Base-by-base conservation (phyloP, 2,888 invertebrate species). In the Cenopis cana region DNA sequence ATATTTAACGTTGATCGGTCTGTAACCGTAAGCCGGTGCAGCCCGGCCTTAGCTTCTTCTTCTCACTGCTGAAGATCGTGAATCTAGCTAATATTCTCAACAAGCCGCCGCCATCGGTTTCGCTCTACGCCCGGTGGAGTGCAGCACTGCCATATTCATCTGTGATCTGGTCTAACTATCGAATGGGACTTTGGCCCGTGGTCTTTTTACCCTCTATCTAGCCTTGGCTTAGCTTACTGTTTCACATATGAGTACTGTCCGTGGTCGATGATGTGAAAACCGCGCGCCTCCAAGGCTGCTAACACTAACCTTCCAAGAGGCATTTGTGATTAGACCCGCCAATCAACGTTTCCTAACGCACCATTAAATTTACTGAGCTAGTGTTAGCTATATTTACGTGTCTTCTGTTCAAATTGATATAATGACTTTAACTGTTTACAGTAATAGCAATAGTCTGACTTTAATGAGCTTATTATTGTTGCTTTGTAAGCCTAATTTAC, bases 301-400 rank as follows among this genome's bases (percentile, higher is more conserved):
- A 76, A 80, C 79, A 74, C 74, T 78, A 82, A 86, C 86, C 86
- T 88, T 85, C 84, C 73, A 46, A 74, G 77, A 82, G 80, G 82
- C 79, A 84, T 85, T 86, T 82, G 81, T 85, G 83, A 86, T 87
- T 85, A 85, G 81, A 82, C 59, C 81, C 82, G 83, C 83, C 82
- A 82, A 82, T 83, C 82, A 83, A 76, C 73, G 77, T 76, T 78
- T 77, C 77, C 75, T 75, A 77, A 78, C 75, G 72, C 55, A 69
- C 71, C 71, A 74, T 74, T 75, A 70, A 68, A 73, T 74, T 73
- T 75, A 74, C 73, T 72, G 41, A 41, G 33, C 49, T 65, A 54
- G 46, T 66, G 70, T 33, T 60, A 62, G 55, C 49, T 59, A 33
- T 29, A 64, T 36, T 59, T 57, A 67, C 46, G 49, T 38, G 36